These are phyloP conservation scores for Gymnogyps californianus DNA, from an alignment of 2,113 vertebrate species.

Conservation along the genomic window DNA sequence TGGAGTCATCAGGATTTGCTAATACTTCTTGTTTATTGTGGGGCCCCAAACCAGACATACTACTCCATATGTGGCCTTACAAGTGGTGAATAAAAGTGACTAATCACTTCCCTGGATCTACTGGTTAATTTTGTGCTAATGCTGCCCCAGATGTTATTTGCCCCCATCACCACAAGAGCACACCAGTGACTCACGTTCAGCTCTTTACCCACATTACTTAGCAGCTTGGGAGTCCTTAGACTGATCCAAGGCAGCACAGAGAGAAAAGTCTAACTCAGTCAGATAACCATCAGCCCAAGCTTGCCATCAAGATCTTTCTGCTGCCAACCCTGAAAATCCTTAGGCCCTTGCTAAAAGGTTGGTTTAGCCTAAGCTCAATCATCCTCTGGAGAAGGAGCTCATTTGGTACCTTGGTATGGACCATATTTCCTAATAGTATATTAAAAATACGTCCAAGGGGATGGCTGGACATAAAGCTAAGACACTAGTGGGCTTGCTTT, in stretches of 20 bases:
- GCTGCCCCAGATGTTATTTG: background rate
- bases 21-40: background rate
- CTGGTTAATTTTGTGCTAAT: background rate
- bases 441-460: background rate
- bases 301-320: background rate
- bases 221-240: background rate
- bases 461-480: background rate
- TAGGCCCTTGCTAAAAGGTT: background rate
- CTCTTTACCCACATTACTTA: background rate
- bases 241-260: background rate
- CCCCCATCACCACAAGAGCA: background rate
- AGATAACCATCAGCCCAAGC: background rate
- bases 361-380: background rate
- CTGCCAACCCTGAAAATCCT: background rate
- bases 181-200: background rate
- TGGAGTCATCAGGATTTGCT: background rate
- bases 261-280: background rate
- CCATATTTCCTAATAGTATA: background rate
- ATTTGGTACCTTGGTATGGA: background rate
- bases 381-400: background rate
- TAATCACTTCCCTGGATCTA: background rate
- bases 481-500: background rate
- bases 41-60: background rate
- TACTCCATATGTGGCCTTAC: background rate
- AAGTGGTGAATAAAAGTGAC: background rate